Evolutionary conservation across 2,797 vertebrate species (phyloP).

Genomic region (Otolemur crassicaudatus): DNA sequence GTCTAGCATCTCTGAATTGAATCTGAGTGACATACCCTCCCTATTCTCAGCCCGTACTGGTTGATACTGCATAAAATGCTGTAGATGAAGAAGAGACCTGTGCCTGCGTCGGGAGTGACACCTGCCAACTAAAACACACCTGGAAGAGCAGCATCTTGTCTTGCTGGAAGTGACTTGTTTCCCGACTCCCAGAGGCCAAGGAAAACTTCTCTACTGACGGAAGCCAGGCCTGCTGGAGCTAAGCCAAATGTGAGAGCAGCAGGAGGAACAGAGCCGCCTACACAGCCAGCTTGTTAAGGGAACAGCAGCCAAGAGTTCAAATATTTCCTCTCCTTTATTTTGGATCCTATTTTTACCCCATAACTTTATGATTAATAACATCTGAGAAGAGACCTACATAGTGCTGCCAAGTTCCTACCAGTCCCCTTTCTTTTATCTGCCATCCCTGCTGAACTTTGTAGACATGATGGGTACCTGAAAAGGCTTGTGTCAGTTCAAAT

Average conservation of each 20-base stretch:
- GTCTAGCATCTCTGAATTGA: conserved; percentile 89
- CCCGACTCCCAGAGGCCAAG: conserved; percentile 94
- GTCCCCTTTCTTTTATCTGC: conserved; percentile 91
- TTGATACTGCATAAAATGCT: conserved; percentile 94
- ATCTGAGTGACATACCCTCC: conserved; percentile 81
- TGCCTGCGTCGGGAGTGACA: conserved; percentile 93
- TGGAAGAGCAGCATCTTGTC: conserved; percentile 93
- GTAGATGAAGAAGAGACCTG: conserved; percentile 94
- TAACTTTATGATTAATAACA: conserved; percentile 94
- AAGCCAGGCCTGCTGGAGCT: conserved; percentile 92
- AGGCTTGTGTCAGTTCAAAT: conserved; percentile 95
- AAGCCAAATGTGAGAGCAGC: conserved; percentile 92
- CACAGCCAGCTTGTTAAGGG: conserved; percentile 94
- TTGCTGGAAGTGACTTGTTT: conserved; percentile 94
- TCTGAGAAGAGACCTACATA: conserved; percentile 93
- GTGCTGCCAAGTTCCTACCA: conserved; percentile 90
- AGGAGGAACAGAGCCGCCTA: conserved; percentile 93
- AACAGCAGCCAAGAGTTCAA: conserved; percentile 92
- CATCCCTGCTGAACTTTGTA: conserved; percentile 92
- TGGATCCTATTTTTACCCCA: conserved; percentile 91
- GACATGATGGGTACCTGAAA: conserved; percentile 95
- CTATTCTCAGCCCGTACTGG: conserved; percentile 91
- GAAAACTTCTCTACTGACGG: conserved; percentile 92
- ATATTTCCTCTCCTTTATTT: conserved; percentile 92
- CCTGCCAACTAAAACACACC: conserved; percentile 92